Conservation (phyloP, 2,113 vertebrate species). For the Haemorhous mexicanus region DNA sequence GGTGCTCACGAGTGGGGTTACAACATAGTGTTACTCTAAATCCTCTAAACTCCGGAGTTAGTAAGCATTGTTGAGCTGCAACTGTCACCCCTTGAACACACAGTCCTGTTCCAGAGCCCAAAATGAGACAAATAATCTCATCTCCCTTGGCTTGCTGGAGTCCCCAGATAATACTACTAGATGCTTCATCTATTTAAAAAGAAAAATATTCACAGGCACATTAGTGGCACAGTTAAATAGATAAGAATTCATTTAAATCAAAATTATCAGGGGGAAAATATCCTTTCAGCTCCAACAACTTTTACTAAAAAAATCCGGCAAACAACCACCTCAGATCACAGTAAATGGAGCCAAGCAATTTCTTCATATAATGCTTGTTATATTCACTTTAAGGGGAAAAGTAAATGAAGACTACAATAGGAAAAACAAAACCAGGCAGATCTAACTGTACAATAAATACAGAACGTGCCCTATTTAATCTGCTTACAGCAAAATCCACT, state of each 20-base stretch:
- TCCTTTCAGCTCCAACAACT: slow-evolving; percentile 30
- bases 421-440: slow-evolving; percentile 56
- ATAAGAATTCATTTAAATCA: slow-evolving; percentile 28
- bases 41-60: neutral
- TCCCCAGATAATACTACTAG: neutral
- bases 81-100: neutral
- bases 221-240: slow-evolving; percentile 12
- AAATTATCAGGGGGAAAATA: slow-evolving; percentile 13
- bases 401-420: slow-evolving; percentile 56
- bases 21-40: neutral
- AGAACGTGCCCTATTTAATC: slow-evolving; percentile 71
- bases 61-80: neutral
- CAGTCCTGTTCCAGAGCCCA: neutral
- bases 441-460: slow-evolving; percentile 44
- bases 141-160: neutral
- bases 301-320: slow-evolving; percentile 3
- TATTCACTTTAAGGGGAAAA: slow-evolving; percentile 48
- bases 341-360: slow-evolving; percentile 15
- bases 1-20: neutral
- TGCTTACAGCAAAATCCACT: slow-evolving; percentile 76
- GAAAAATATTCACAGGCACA: slow-evolving; percentile 2
- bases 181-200: neutral
- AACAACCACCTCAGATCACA: neutral
- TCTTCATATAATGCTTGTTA: slow-evolving; percentile 12
- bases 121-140: neutral